phyloP scores from a whole-genome alignment of 2,888 invertebrate genomes.

The Agriopis aurantiaria region DNA sequence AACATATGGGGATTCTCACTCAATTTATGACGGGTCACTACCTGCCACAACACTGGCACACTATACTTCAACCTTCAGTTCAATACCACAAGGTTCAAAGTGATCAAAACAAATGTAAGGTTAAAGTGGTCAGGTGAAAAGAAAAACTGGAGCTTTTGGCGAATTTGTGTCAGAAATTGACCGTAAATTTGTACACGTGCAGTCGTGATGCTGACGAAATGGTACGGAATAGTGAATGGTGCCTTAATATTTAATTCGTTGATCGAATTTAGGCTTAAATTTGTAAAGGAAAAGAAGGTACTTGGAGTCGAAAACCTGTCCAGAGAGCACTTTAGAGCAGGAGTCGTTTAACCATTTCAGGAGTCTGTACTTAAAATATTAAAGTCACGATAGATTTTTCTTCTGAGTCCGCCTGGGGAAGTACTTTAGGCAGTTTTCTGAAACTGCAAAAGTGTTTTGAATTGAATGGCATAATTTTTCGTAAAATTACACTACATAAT shows the following conservation, averaged over 20 bases:
- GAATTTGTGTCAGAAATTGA: constrained; percentile 52
- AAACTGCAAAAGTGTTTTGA: too few relatives aligned
- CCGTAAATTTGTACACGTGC: constrained; percentile 45
- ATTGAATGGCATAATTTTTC: too few relatives aligned
- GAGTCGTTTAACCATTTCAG: background rate
- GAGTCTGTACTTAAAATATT: background rate
- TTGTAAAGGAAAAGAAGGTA: background rate
- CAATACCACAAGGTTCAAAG: constrained; percentile 21
- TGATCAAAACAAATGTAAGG: background rate
- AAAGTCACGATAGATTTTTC: background rate
- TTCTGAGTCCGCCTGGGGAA: background rate
- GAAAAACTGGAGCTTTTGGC: constrained; percentile 50
- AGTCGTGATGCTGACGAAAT: constrained; percentile 45
- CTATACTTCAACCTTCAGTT: constrained; percentile 16
- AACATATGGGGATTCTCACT: constrained; percentile 65
- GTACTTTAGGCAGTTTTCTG: too few relatives aligned
- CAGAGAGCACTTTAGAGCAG: background rate
- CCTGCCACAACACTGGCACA: constrained; percentile 35
- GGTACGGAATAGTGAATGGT: constrained; percentile 36
- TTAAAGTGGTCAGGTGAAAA: constrained; percentile 42
- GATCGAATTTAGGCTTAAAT: constrained; percentile 18
- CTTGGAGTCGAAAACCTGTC: background rate
- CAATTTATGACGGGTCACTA: constrained; percentile 70
- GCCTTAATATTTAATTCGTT: constrained; percentile 36
- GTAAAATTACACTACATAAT: too few relatives aligned